Evolutionary conservation across 2,888 invertebrate species (phyloP), one percentile per base, ranked within the genome.

Genomic region (Eledone cirrhosa): DNA sequence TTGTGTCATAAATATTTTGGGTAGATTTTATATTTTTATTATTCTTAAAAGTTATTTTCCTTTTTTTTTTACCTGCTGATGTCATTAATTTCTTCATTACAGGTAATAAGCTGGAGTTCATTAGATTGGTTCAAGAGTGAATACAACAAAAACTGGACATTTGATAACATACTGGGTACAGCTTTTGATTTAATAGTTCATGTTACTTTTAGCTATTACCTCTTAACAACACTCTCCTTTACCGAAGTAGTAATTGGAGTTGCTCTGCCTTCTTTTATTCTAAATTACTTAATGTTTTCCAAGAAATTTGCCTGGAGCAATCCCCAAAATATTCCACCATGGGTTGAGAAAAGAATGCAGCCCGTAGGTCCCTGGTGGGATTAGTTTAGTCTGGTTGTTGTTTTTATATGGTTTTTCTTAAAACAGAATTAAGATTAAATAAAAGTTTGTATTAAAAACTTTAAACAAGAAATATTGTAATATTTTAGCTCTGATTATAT

Each of bases 51-150:
- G 41, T 11, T 11, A 41, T 41, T 41, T 41, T 41, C 5, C 11
- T 41, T 41, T 41, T 41, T 41, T 41, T 41, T 11, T 41, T 41
- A 41, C 41, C 11, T 8, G 11, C 11, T 41, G 41, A 41, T 24
- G 22, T n/a, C 11, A 16, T 69, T 69, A 5, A 19, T 31, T 41
- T 48, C n/a, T 76, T 14, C 22, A 19, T 80, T 80, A n/a, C 83
- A 88, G 88, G 87, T 88, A 24, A 84, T 88, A 19, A 86, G 85
- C 77, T 88, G 88, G 88, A 88, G 88, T 82, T 87, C 86, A 14
- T 81, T 88, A 48, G 88, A 88, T 79, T 88, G 86, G 85, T 81
- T 83, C 22, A 82, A 83, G 67, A 86, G 83, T 63, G 78, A 84
- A 47, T 79, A 82, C 22, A 77, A 80, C 7, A 77, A 83, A 2